A percentile compares a stretch with the other conserved stretches of the same genome.
Evolutionary conservation across 2,888 invertebrate species (phyloP).

Genomic region (Philaethria dido): DNA sequence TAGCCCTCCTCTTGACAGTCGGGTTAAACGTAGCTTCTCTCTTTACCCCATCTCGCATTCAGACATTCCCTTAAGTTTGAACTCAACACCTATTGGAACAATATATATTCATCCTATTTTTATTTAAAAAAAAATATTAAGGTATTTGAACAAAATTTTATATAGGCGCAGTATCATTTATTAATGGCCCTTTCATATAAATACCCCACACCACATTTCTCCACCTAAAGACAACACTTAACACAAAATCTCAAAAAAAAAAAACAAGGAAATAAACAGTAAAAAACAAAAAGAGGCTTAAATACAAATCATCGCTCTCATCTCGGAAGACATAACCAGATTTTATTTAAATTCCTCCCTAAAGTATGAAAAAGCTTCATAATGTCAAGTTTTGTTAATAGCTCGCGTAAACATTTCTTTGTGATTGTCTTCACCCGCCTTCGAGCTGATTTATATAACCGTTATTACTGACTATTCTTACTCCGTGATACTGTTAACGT

Average conservation of each 20-base stretch:
- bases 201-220: too few relatives aligned
- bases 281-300: background rate
- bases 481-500: background rate
- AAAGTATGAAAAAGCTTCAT: conserved; percentile 15
- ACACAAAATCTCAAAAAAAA: background rate
- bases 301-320: conserved; percentile 10
- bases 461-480: conserved; percentile 5
- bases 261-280: background rate
- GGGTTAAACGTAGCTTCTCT: too few relatives aligned
- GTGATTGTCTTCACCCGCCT: conserved; percentile 15
- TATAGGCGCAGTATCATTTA: too few relatives aligned
- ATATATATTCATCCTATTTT: too few relatives aligned
- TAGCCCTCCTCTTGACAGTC: too few relatives aligned
- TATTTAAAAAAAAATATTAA: too few relatives aligned
- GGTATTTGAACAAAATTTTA: too few relatives aligned
- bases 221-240: background rate
- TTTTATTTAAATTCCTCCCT: conserved; percentile 12
- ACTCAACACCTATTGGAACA: too few relatives aligned
- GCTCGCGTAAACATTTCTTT: conserved; percentile 21
- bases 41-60: too few relatives aligned
- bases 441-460: conserved; percentile 12
- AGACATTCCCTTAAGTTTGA: too few relatives aligned
- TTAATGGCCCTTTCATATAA: too few relatives aligned
- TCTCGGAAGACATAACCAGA: conserved; percentile 17
- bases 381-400: conserved; percentile 24